Evolutionary conservation across 2,113 vertebrate genomes (phyloP), one percentile per base, ranked within the genome.

Genomic region (Scomber scombrus): DNA sequence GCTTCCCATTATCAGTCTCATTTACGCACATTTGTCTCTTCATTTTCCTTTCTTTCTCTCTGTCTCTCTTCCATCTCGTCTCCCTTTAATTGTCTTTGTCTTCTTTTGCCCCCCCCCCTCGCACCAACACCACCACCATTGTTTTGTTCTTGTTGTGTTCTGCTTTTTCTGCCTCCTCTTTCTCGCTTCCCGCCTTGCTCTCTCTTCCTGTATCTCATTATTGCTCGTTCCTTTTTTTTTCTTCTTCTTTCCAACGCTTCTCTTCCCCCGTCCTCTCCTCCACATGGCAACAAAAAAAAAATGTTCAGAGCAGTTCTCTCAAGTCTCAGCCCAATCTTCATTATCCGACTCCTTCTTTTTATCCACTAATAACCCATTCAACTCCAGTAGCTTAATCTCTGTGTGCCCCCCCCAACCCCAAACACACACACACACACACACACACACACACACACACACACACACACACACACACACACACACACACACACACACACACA

Each of bases 291-390:
- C 55, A 75, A 26, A 26, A 23, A 26, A 26, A 26, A 26, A 26
- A 71, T 11, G 14, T 43, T 5, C 31, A 46, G 21, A 71, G 43
- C 54, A 0, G 2, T 55, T 78, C 74, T 77, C 79, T 79, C 57
- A 64, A 78, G 31, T 71, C 88, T 75, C 67, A 51, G 29, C 63
- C 83, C 87, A 85, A 84, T 87, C 89, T 88, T 87, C 90, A 92
- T 93, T 93, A 91, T 81, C 75, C 75, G 2, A 56, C 82, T 87
- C 60, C 78, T 89, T 80, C 71, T 81, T 86, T 90, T 83, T 82
- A 87, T 89, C 87, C 78, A 9, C 82, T 92, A 92, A 92, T 93
- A 90, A 91, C 88, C 91, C 83, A 89, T 93, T 92, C 89, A 92
- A 46, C 87, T 87, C 81, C 45, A 50, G 72, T 70, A 9, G 31